Evolutionary conservation across 2,888 invertebrate species (phyloP).

Genomic region (Athetis lepigone): DNA sequence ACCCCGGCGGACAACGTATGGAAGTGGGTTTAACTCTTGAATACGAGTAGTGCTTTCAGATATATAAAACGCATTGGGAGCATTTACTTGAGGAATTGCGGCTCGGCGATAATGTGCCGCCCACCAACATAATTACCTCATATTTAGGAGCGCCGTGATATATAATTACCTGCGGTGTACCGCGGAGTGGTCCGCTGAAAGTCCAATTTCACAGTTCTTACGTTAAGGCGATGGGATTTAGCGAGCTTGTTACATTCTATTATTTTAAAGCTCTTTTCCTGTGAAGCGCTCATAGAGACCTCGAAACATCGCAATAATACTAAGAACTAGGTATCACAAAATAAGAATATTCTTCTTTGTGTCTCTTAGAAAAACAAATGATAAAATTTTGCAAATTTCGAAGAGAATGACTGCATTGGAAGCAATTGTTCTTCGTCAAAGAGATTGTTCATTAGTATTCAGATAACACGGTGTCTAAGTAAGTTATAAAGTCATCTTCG

Average conservation of each 20-base stretch:
- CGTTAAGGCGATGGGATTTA: slow-evolving; percentile 79
- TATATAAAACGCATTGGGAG: slow-evolving; percentile 77
- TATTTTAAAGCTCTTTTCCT: slow-evolving; percentile 75
- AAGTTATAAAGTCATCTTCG: slow-evolving; percentile 66
- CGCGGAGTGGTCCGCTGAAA: slow-evolving; percentile 58
- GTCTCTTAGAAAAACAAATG: slow-evolving; percentile 30
- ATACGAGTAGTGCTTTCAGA: slow-evolving; percentile 74
- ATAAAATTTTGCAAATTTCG: slow-evolving; percentile 31
- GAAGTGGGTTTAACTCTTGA: slow-evolving; percentile 75
- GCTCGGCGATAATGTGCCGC: slow-evolving; percentile 34
- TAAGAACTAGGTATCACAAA: slow-evolving; percentile 38
- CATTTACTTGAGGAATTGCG: slow-evolving; percentile 64
- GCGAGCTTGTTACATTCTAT: slow-evolving; percentile 76
- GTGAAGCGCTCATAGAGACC: slow-evolving; percentile 54
- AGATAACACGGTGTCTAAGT: slow-evolving; percentile 55
- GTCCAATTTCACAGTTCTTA: slow-evolving; percentile 83
- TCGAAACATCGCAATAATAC: slow-evolving; percentile 34
- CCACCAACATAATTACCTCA: slow-evolving; percentile 46
- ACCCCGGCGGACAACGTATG: slow-evolving; percentile 80
- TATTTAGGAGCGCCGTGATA: slow-evolving; percentile 32
- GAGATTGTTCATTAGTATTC: slow-evolving; percentile 63
- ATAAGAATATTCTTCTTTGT: slow-evolving; percentile 24
- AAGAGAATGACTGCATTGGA: slow-evolving; percentile 37
- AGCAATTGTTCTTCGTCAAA: slow-evolving; percentile 42
- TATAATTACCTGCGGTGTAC: slow-evolving; percentile 58